Evolutionary conservation across 2,888 invertebrate genomes (phyloP), one percentile per base, ranked within the genome.

Genomic region (Nephrotoma flavescens): DNA sequence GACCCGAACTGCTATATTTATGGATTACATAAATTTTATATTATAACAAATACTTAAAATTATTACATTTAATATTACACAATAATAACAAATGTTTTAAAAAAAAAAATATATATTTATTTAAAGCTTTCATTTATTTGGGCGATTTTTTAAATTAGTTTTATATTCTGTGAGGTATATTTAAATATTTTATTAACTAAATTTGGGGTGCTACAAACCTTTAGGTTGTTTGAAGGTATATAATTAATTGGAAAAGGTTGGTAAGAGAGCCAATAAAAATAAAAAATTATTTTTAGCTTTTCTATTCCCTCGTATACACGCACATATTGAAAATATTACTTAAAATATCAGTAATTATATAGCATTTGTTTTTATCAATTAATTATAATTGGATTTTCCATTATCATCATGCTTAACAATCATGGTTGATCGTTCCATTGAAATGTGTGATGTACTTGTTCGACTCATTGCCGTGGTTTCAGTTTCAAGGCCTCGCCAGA

Each of bases 361-460:
- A 47, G 9, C 12, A 47, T 47, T 31, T 31, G 31, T 31, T 31
- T 31, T 31, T 31, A 52, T 6, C 31, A 71, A 31, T 71, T 71
- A 71, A 71, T 71, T 71, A 31, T 31, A 71, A 71, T 71, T 71
- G 31, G 71, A 71, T 71, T 71, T 71, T 71, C 71, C 71, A 31
- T 71, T 71, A 71, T 31, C 71, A 4, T 71, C 84, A 0, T 84
- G 41, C 42, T 42, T 84, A 41, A 42, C 84, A n/a, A 84, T 15
- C 84, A 84, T 84, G 11, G 84, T 84, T 84, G 84, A n/a, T 84
- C 84, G 84, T 9, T 84, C 84, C 86, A 86, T 86, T 86, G 86
- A 86, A 47, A 86, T 41, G 45, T 86, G 47, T 44, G 86, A 86
- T 86, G 86, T 86, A n/a, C 86, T 86, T n/a, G 86, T 86, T 7